Conservation (phyloP, 37 sponge, comb jelly and placozoan species). For the Spongia lamella region DNA sequence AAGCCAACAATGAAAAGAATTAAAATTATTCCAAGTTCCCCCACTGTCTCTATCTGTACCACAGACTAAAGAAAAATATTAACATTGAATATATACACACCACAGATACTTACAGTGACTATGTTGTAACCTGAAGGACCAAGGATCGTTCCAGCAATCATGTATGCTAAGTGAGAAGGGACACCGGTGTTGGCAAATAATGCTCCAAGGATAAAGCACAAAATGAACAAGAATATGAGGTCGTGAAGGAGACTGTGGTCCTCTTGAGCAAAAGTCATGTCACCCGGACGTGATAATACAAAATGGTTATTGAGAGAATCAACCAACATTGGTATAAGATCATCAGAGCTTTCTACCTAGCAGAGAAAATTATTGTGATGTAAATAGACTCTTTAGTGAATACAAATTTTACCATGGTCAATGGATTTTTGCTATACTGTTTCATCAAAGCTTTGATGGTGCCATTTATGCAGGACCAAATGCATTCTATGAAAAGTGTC, state of each 20-base stretch:
- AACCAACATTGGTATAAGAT: slow-evolving; percentile 43
- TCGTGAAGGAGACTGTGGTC: slow-evolving; percentile 80
- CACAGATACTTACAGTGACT: slow-evolving; percentile 33
- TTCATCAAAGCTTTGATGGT: too few species aligned
- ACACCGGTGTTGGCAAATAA: slow-evolving; percentile 52
- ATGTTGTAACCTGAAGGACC: slow-evolving; percentile 86
- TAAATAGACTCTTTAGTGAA: too few species aligned
- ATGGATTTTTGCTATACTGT: too few species aligned
- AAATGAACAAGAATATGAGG: slow-evolving; percentile 58
- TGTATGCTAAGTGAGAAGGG: slow-evolving; percentile 85
- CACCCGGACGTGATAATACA: slow-evolving; percentile 67
- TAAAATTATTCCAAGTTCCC: slow-evolving; percentile 91
- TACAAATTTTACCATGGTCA: too few species aligned
- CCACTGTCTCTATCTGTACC: slow-evolving; percentile 86
- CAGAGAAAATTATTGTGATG: too few species aligned
- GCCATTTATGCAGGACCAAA: too few species aligned
- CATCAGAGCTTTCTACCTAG: neutral
- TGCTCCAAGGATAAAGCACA: slow-evolving; percentile 57
- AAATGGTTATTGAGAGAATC: slow-evolving; percentile 86
- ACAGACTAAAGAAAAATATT: slow-evolving; percentile 32
- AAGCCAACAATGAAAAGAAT: slow-evolving; percentile 84
- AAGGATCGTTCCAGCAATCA: slow-evolving; percentile 79
- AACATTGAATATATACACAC: slow-evolving; percentile 8
- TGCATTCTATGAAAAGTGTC: too few species aligned
- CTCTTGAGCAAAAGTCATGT: slow-evolving; percentile 72